A percentile compares a stretch with the other conserved stretches of the same genome.
Evolutionary conservation across 2,888 invertebrate species (phyloP).

Genomic region (Melipona beecheii): DNA sequence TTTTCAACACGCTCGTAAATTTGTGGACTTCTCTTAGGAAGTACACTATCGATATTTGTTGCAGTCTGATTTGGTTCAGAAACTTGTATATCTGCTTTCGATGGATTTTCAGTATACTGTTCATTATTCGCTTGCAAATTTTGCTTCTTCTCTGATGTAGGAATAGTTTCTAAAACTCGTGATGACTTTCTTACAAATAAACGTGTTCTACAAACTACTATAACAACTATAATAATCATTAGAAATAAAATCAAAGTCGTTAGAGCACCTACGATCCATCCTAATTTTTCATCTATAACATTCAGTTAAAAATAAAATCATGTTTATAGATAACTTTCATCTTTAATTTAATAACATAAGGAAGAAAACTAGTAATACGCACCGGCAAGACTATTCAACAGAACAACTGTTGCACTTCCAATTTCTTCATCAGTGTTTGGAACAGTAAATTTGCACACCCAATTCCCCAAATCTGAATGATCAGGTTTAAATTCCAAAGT

Average conservation of each 20-base stretch:
- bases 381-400: conserved; percentile 71
- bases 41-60: conserved; percentile 58
- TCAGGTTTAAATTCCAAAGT: conserved; percentile 79
- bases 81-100: conserved; percentile 70
- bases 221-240: conserved; percentile 78
- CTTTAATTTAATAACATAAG: not conserved
- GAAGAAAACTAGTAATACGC: conserved; percentile 5
- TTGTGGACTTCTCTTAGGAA: conserved; percentile 75
- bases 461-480: conserved; percentile 79
- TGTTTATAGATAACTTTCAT: not conserved
- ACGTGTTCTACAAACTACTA: conserved; percentile 79
- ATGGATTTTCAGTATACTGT: conserved; percentile 66
- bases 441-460: conserved; percentile 80
- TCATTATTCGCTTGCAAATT: conserved; percentile 14
- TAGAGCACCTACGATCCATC: conserved; percentile 81
- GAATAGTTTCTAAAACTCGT: conserved; percentile 74
- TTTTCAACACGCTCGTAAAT: conserved; percentile 69
- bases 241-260: conserved; percentile 79
- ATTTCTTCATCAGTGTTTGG: conserved; percentile 71
- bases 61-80: conserved; percentile 52
- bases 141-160: conserved; percentile 57
- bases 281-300: conserved; percentile 77
- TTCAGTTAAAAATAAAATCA: not conserved
- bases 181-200: conserved; percentile 73
- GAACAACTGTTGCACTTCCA: conserved; percentile 77